Conservation (phyloP, 2,797 vertebrate genomes). For the Amphiprion clarkii region DNA sequence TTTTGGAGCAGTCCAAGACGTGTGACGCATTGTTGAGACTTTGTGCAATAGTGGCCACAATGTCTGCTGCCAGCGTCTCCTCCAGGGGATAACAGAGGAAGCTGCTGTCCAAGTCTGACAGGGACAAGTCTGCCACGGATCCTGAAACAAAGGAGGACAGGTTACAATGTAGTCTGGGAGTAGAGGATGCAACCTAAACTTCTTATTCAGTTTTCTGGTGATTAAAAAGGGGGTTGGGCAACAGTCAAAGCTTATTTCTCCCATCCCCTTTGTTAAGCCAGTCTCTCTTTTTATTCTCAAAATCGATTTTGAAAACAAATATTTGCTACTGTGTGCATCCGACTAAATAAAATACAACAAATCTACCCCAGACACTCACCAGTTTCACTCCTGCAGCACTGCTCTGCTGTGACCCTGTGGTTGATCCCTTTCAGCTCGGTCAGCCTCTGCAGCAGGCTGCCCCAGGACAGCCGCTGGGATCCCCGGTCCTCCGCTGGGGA, state of each 20-base stretch:
- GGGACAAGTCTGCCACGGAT: conserved; percentile 83
- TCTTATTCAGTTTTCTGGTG: not conserved
- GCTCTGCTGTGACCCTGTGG: conserved; percentile 75
- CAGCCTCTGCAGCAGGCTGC: conserved; percentile 81
- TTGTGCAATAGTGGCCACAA: conserved; percentile 86
- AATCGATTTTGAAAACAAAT: no score
- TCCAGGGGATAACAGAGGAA: conserved; percentile 91
- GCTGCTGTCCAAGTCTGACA: conserved; percentile 86
- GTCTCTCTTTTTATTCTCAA: no score
- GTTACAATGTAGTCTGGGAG: conserved; percentile 2
- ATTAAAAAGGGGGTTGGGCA: not conserved
- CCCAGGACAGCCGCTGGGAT: conserved; percentile 83
- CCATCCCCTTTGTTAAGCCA: no score
- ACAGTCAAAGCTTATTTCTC: not conserved
- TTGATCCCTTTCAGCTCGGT: conserved; percentile 84
- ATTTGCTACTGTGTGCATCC: not conserved
- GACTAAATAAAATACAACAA: conserved; percentile 13
- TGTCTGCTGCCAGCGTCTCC: conserved; percentile 88
- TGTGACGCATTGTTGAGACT: conserved; percentile 84
- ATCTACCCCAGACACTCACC: conserved; percentile 57
- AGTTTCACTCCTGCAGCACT: conserved; percentile 61
- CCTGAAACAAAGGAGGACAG: conserved; percentile 73
- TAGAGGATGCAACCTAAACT: not conserved
- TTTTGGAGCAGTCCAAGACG: conserved; percentile 86
- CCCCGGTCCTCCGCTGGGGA: conserved; percentile 70